These are phyloP conservation scores for Thunnus maccoyii DNA, from an alignment of 2,113 vertebrate genomes.

Conservation along the genomic window DNA sequence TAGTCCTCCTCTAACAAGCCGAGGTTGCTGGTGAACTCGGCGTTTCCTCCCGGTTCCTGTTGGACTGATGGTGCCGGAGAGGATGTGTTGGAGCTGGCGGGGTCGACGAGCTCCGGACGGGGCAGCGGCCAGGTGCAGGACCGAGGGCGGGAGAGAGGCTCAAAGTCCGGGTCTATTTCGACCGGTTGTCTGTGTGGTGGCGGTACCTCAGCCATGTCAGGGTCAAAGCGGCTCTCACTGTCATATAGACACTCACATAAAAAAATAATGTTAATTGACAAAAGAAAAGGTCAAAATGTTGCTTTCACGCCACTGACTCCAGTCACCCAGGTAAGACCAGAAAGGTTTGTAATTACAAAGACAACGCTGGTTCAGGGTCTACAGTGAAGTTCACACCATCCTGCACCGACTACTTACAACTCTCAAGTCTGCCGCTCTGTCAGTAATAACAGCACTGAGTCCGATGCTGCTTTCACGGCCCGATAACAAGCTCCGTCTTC, in stretches of 20 bases:
- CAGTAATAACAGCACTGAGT: slow-evolving; percentile 24
- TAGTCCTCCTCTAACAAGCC: slow-evolving; percentile 91
- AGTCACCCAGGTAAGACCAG: neutral
- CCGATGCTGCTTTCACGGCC: slow-evolving; percentile 70
- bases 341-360: neutral
- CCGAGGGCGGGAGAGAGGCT: slow-evolving; percentile 89
- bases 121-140: slow-evolving; percentile 92
- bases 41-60: slow-evolving; percentile 86
- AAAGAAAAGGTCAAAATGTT: neutral
- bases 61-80: slow-evolving; percentile 88
- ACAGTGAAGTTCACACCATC: slow-evolving; percentile 54
- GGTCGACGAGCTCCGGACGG: slow-evolving; percentile 88
- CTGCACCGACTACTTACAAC: slow-evolving; percentile 24
- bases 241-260: slow-evolving; percentile 51
- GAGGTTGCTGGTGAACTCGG: slow-evolving; percentile 89
- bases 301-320: neutral
- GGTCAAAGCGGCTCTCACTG: slow-evolving; percentile 17
- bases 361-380: neutral
- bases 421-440: slow-evolving; percentile 57
- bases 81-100: slow-evolving; percentile 89
- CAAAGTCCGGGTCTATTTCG: slow-evolving; percentile 91
- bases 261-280: neutral
- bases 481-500: slow-evolving; percentile 42
- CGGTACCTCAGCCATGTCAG: slow-evolving; percentile 86
- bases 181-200: slow-evolving; percentile 80